Base-by-base conservation (phyloP, 2,113 vertebrate species). In the Chascanopsetta lugubris region DNA sequence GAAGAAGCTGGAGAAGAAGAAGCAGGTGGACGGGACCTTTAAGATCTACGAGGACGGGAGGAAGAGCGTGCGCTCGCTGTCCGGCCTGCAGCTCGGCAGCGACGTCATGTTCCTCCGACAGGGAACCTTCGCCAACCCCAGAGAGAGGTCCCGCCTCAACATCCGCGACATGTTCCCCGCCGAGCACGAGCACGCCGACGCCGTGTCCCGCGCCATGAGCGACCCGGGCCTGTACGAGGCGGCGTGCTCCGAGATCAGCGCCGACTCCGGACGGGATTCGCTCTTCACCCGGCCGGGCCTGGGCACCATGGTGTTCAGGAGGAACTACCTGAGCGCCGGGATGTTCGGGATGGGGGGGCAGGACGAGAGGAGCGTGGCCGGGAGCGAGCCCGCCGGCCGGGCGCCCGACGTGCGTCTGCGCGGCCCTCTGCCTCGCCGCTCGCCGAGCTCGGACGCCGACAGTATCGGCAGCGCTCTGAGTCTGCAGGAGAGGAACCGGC, bases 291-390 rank as follows among this genome's bases (percentile, higher is more conserved):
- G 97, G 0, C 97, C 97, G 0, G 97, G 97, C 2, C 92, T 99
- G 27, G 97, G 97, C 63, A 98, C 96, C 67, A 97, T 99, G 97
- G 96, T 99, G 69, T 99, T 99, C 89, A 93, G 97, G 62, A 92
- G 96, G 77, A 98, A 95, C 93, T 99, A 99, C 0, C 66, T 95
- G 66, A 96, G 91, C 47, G 81, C 93, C 0, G 95, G 94, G 8
- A 84, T 95, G 53, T 96, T 96, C 1, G 94, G 93, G 21, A 86
- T 95, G 0, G 93, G 94, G 26, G 80, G 88, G 22, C 89, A 72
- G 8, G 93, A 96, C 24, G 95, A 94, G 0, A 75, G 79, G 3
- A 94, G 69, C 0, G 4, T 70, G 0, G 66, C 87, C 50, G 80
- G 49, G 17, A 88, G 84, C 0, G 85, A 91, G 63, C 88, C 53